These are phyloP conservation scores for Alviniconcha strummeri DNA, from an alignment of 2,888 invertebrate species.

Conservation along the genomic window DNA sequence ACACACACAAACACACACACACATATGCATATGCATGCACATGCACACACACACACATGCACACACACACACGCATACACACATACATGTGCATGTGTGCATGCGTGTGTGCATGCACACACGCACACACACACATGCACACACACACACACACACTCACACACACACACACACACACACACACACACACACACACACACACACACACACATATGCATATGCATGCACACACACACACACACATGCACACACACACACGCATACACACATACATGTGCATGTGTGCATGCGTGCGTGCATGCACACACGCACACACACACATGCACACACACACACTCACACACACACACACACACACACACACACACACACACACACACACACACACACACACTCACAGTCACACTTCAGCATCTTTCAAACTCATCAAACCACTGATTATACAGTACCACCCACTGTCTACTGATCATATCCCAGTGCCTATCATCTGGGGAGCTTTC, in stretches of 20 bases:
- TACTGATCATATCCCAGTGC: too few species aligned
- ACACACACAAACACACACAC: too few species aligned
- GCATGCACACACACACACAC: background rate
- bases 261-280: background rate
- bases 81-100: too few species aligned
- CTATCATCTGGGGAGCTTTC: too few species aligned
- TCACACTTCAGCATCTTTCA: background rate
- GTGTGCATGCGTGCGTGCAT: too few species aligned
- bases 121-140: too few species aligned
- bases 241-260: background rate
- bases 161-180: slow-evolving; percentile 9
- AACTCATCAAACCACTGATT: too few species aligned
- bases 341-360: background rate
- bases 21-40: too few species aligned
- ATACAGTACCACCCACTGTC: too few species aligned
- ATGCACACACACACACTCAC: background rate
- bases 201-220: background rate
- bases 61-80: too few species aligned
- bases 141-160: background rate
- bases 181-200: slow-evolving; percentile 14
- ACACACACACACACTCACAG: background rate
- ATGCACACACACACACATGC: too few species aligned
- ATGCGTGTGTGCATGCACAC: too few species aligned
- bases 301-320: background rate
- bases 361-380: background rate